These are phyloP conservation scores for Ochropleura plecta DNA, from an alignment of 2,888 invertebrate genomes.

Conservation along the genomic window DNA sequence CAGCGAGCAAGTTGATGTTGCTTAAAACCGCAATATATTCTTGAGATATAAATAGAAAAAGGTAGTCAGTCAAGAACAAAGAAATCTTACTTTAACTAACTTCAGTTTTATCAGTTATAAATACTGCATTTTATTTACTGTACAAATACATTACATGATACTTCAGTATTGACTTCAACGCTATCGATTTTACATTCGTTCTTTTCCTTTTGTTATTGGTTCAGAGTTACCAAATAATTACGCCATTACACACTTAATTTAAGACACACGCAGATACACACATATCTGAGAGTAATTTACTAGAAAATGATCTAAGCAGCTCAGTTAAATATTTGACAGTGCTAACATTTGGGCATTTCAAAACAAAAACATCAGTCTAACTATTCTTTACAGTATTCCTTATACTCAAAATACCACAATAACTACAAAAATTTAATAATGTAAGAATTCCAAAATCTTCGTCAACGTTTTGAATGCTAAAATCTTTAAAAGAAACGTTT, in stretches of 20 bases:
- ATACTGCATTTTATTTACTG: not conserved
- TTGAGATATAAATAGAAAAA: constrained; percentile 39
- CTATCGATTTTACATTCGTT: not conserved
- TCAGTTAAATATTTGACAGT: not conserved
- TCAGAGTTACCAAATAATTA: not conserved
- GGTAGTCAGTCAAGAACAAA: constrained; percentile 18
- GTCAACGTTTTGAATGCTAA: constrained; percentile 10
- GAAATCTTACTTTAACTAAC: not conserved
- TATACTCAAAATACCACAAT: not conserved
- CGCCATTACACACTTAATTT: not conserved
- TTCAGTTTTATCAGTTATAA: constrained; percentile 18
- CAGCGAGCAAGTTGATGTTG: constrained; percentile 38
- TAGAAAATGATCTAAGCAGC: not conserved
- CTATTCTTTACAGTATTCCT: too few species aligned
- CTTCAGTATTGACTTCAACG: not conserved
- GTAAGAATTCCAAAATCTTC: constrained; percentile 7
- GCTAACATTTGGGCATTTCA: not conserved
- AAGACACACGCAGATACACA: not conserved
- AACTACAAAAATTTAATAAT: not conserved
- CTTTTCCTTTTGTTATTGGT: not conserved
- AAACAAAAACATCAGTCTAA: not conserved
- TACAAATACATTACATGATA: not conserved
- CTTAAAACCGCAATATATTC: constrained; percentile 50
- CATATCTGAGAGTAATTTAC: not conserved
- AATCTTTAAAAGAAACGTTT: constrained; percentile 14